phyloP scores from a whole-genome alignment of 2,888 invertebrate genomes.

The Amiota minor region DNA sequence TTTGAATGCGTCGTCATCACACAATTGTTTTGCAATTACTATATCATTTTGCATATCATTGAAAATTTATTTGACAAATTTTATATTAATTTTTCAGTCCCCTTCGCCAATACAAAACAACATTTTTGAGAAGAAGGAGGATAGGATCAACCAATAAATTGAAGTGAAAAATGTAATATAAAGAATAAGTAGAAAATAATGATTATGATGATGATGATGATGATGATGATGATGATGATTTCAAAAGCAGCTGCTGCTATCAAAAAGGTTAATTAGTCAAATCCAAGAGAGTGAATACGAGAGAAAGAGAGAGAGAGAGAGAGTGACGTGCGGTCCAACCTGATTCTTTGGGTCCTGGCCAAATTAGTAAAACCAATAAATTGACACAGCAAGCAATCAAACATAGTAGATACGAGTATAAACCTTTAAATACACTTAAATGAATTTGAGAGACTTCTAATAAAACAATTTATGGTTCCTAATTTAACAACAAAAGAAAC shows the following conservation, averaged over 20 bases:
- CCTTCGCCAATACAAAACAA: no score
- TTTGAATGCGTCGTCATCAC: not conserved
- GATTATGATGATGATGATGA: not conserved
- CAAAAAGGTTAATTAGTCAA: constrained; percentile 56
- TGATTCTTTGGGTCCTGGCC: constrained; percentile 30
- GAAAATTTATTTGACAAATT: constrained; percentile 28
- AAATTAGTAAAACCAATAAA: constrained; percentile 67
- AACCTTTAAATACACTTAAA: constrained; percentile 31
- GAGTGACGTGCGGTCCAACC: no score
- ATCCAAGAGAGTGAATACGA: constrained; percentile 19
- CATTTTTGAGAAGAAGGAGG: no score
- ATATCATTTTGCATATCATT: constrained; percentile 24
- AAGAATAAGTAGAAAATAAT: constrained; percentile 2
- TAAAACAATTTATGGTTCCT: constrained; percentile 61
- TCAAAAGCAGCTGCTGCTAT: constrained; percentile 45
- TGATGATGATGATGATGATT: not conserved
- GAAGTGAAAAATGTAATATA: no score
- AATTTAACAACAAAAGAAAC: not conserved
- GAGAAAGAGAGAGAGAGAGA: not conserved
- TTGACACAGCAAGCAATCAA: constrained; percentile 47
- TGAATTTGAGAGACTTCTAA: constrained; percentile 57
- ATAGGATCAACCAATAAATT: no score
- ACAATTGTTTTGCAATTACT: constrained; percentile 22
- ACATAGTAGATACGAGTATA: no score
- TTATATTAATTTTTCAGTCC: not conserved